Base-by-base conservation (phyloP, 2,888 invertebrate genomes). In the Eulithis testata region DNA sequence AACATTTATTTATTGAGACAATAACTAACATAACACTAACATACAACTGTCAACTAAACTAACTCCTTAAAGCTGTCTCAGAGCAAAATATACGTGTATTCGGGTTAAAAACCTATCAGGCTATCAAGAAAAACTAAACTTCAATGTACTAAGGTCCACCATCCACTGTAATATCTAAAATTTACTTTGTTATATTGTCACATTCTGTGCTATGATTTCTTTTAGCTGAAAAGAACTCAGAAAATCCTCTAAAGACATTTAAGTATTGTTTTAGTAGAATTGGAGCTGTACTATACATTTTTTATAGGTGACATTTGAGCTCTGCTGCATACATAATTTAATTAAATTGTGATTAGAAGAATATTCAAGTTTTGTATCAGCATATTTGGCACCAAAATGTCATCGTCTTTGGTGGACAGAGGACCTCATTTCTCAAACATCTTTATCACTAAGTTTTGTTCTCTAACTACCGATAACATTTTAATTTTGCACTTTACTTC, bases 1-100 rank as follows among this genome's bases (percentile, higher is more conserved):
- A 81, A 79, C 78, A 81, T 86, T 84, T 85, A 85, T 87, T 85
- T 85, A 85, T 87, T 85, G 71, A 82, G 76, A 80, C 71, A 76
- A 76, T 81, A 86, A 88, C 87, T 86, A 88, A 85, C 69, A 78
- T 85, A 83, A 78, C 78, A 76, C 82, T 85, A 87, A 81, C 76
- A 76, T 74, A 82, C 82, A 84, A 78, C 78, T 81, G 81, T 80
- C 76, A 73, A 78, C 74, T 79, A 88, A 86, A 87, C 84, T 86
- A 89, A 76, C 75, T 79, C 69, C 74, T 83, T 90, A 90, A 91
- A 90, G 89, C 91, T 90, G 83, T 83, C 70, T 85, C 82, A 84
- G 76, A 81, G 81, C 84, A 82, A 84, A 81, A 78, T 88, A 89
- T 89, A 90, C 88, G 88, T 87, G 79, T 76, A 76, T 59, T 69